These are phyloP conservation scores for Tetrapedia diversipes DNA, from an alignment of 2,888 invertebrate genomes.

Conservation along the genomic window DNA sequence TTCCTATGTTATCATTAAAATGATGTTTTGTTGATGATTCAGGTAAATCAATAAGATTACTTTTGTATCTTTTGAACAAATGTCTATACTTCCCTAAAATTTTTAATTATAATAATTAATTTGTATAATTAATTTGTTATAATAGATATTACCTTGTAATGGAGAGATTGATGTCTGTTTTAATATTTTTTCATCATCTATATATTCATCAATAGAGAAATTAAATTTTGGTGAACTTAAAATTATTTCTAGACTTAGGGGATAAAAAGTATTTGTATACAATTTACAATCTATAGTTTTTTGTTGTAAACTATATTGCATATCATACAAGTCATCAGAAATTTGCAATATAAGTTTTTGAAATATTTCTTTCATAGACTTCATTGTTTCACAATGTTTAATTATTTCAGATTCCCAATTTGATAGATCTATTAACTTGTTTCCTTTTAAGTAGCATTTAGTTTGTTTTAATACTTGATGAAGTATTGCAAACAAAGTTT, in stretches of 20 bases:
- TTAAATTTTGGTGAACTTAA: constrained; percentile 10
- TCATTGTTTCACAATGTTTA: constrained; percentile 8
- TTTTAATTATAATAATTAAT: no score
- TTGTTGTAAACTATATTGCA: constrained; percentile 3
- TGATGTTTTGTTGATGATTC: background rate
- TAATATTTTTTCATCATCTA: constrained; percentile 6
- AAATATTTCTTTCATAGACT: constrained; percentile 10
- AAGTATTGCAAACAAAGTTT: constrained; percentile 21
- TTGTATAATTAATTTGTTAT: background rate
- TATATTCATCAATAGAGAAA: constrained; percentile 4
- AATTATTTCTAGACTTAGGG: background rate
- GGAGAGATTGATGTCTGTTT: constrained; percentile 27
- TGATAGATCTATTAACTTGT: constrained; percentile 20
- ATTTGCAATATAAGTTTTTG: background rate
- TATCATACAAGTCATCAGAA: background rate
- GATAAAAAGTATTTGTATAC: background rate
- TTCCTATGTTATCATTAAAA: constrained; percentile 4
- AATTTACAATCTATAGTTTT: background rate
- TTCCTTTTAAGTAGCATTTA: background rate
- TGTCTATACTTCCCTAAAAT: constrained; percentile 50
- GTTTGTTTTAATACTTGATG: constrained; percentile 2
- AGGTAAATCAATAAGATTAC: background rate
- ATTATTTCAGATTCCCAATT: constrained; percentile 15
- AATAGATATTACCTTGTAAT: constrained; percentile 35
- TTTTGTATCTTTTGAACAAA: constrained; percentile 42